Evolutionary conservation across 92 coral and sea anemone species (phyloP).

Genomic region (Muricea muricata): DNA sequence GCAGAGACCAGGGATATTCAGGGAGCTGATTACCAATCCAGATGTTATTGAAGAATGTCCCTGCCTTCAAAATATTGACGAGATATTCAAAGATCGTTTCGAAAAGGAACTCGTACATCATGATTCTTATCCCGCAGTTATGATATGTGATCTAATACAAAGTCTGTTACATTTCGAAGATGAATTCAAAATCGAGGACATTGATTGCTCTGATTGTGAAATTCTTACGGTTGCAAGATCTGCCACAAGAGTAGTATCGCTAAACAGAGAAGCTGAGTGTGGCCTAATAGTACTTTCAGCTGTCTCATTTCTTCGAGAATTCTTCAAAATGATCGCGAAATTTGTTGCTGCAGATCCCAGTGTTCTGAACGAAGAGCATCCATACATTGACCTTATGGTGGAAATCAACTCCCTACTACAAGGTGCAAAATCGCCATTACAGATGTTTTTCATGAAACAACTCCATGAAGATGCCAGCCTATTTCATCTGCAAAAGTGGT

Average conservation of each 20-base stretch:
- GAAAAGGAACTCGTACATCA: conserved; percentile 67
- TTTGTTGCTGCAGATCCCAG: conserved; percentile 50
- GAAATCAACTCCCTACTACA: conserved; percentile 67
- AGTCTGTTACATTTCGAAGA: conserved; percentile 67
- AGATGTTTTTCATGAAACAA: conserved; percentile 75
- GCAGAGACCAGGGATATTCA: conserved; percentile 69
- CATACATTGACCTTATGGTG: conserved; percentile 51
- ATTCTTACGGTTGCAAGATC: conserved; percentile 55
- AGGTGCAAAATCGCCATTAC: conserved; percentile 35
- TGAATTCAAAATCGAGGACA: conserved; percentile 12
- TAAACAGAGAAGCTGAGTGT: conserved; percentile 42
- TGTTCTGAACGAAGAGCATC: conserved; percentile 34
- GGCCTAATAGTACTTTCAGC: conserved; percentile 74
- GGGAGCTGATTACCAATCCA: conserved; percentile 65
- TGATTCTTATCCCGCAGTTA: no score
- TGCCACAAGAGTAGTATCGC: conserved; percentile 58
- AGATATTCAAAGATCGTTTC: conserved; percentile 29
- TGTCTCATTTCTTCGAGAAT: conserved; percentile 76
- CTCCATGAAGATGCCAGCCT: conserved; percentile 63
- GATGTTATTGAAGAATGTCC: conserved; percentile 64
- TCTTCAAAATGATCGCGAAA: conserved; percentile 65
- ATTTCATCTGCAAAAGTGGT: conserved; percentile 61
- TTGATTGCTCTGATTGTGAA: conserved; percentile 74
- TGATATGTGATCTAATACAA: conserved; percentile 89
- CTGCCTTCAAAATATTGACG: conserved; percentile 59